Evolutionary conservation across 2,888 invertebrate species (phyloP), one percentile per base, ranked within the genome.

Genomic region (Drosophila pseudotalamancana): DNA sequence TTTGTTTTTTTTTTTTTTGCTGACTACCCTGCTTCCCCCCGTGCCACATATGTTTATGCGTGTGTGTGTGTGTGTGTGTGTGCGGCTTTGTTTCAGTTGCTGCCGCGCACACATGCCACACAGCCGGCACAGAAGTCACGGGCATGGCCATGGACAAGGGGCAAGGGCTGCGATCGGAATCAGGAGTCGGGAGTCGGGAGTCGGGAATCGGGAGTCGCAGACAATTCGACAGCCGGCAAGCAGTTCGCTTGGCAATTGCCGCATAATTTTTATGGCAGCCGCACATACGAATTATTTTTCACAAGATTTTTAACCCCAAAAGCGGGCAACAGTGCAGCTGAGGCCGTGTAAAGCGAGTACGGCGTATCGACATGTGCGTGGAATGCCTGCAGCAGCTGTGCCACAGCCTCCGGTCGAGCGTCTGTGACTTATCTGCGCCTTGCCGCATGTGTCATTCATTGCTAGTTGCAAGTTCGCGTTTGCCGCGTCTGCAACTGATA

Each of bases 231-330:
- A 64, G 68, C 65, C 53, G 71, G 80, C 87, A 73, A 79, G 71
- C 84, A 83, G 80, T 79, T 79, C 63, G 49, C 43, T 6, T 21
- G 43, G 50, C 76, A 72, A 65, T 78, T 75, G 84, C 81, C 69
- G 72, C 87, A 81, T 87, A 46, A 84, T 64, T 77, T 86, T 84
- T 83, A 81, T 81, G 85, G 57, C 66, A 51, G 54, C 12, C 54
- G 37, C n/a, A n/a, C n/a, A n/a, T n/a, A n/a, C n/a, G 37, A 18
- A 25, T 42, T 42, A 21, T 39, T 25, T 40, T 40, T 3, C 43
- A 43, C 43, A 43, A 43, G 43, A 43, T 43, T 43, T 60, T 43
- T 43, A 56, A 37, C 57, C 34, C 49, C 48, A 29, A 37, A 49
- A 37, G 23, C 23, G 25, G 16, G 37, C 37, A 35, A 27, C 37